Percentiles rank a stretch among this genome's conserved stretches.
These are phyloP conservation scores for Dorcus hopei DNA, from an alignment of 2,888 invertebrate genomes.

Conservation along the genomic window DNA sequence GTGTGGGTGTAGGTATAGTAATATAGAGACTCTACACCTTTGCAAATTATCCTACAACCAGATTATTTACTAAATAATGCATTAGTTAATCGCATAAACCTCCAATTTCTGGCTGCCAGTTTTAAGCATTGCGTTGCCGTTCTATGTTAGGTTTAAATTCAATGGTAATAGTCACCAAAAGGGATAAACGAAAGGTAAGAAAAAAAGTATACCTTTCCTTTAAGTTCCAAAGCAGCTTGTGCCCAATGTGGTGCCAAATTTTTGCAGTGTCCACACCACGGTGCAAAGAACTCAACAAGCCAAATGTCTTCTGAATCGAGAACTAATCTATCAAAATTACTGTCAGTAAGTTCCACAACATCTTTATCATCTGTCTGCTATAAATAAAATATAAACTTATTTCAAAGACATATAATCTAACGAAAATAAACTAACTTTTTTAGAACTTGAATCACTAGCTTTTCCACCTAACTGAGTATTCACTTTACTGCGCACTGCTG, in stretches of 20 bases:
- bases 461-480: slow-evolving; percentile 67
- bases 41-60: too few species aligned
- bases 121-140: too few species aligned
- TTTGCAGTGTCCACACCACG: slow-evolving; percentile 97
- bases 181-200: too few species aligned
- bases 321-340: slow-evolving; percentile 91
- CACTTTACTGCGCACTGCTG: slow-evolving; percentile 72
- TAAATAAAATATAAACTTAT: slow-evolving; percentile 8
- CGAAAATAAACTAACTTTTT: neutral
- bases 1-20: too few species aligned
- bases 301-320: slow-evolving; percentile 92
- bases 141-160: too few species aligned
- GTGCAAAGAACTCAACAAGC: slow-evolving; percentile 97
- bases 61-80: too few species aligned
- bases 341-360: slow-evolving; percentile 92
- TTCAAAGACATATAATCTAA: neutral
- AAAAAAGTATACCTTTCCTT: slow-evolving; percentile 71
- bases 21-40: too few species aligned
- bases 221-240: slow-evolving; percentile 88
- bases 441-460: slow-evolving; percentile 39
- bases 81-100: too few species aligned
- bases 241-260: slow-evolving; percentile 96
- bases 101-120: too few species aligned
- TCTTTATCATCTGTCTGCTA: slow-evolving; percentile 51
- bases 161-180: too few species aligned